phyloP scores from a whole-genome alignment of 2,888 invertebrate genomes.

The Drosophila mulleri region DNA sequence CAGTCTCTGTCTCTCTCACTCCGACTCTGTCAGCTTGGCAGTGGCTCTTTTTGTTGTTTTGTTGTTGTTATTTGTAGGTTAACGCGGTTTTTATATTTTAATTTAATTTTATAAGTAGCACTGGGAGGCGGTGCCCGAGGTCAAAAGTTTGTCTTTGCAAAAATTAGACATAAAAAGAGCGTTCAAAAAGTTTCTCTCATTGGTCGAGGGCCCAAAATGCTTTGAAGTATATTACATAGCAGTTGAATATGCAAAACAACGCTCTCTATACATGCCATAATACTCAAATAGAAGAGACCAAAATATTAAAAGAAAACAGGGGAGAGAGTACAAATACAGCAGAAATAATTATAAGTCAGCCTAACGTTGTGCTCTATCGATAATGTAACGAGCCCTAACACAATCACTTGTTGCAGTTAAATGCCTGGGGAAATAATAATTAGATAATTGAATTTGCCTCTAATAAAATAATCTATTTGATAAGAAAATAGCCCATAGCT shows the following conservation, averaged over 20 bases:
- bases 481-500: neutral
- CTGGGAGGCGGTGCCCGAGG: slow-evolving; percentile 26
- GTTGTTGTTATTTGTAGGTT: slow-evolving; percentile 69
- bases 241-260: slow-evolving; percentile 36
- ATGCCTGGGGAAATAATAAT: neutral
- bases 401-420: neutral
- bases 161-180: slow-evolving; percentile 71
- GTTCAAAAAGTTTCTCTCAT: slow-evolving; percentile 58
- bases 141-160: slow-evolving; percentile 64
- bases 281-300: neutral
- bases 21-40: slow-evolving; percentile 20
- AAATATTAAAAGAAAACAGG: neutral
- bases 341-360: neutral
- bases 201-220: slow-evolving; percentile 50
- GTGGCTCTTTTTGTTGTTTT: slow-evolving; percentile 24
- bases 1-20: neutral
- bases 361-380: neutral
- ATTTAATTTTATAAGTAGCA: slow-evolving; percentile 75
- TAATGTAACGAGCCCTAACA: neutral
- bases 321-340: neutral
- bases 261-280: neutral
- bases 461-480: neutral
- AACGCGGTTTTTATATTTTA: slow-evolving; percentile 79
- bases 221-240: slow-evolving; percentile 63
- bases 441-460: neutral